Evolutionary conservation across 2,888 invertebrate genomes (phyloP).

Genomic region (Ophion obscuratus): DNA sequence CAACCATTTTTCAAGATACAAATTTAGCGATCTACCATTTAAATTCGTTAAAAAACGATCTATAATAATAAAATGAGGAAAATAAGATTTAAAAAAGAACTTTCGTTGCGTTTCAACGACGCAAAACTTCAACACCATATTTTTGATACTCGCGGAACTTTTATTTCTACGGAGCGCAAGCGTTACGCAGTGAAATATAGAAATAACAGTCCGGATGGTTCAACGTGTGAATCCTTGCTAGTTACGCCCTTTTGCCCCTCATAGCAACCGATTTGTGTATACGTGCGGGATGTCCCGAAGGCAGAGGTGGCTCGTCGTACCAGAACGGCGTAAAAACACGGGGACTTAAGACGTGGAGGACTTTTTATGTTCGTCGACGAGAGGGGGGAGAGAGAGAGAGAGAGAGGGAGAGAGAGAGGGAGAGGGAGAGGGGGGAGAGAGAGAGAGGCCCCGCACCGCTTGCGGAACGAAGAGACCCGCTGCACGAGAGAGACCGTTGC

Average conservation of each 20-base stretch:
- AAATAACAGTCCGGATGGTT: background rate
- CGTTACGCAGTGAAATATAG: no score
- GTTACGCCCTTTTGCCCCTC: background rate
- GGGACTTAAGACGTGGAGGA: constrained; percentile 26
- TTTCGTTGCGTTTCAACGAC: no score
- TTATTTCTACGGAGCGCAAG: no score
- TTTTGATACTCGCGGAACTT: no score
- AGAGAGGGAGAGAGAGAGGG: background rate
- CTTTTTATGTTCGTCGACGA: constrained; percentile 26
- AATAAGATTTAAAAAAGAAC: no score
- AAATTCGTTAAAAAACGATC: no score
- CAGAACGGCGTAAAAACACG: constrained; percentile 25
- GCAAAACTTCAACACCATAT: no score
- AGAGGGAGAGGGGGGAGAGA: background rate
- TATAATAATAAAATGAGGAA: no score
- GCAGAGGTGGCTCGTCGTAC: constrained; percentile 1
- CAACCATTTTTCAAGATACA: no score
- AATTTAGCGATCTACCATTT: no score
- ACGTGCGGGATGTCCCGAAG: constrained; percentile 31
- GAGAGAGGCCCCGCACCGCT: constrained; percentile 9
- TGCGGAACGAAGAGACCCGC: constrained; percentile 64
- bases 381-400: background rate
- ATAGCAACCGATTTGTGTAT: background rate
- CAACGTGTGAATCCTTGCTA: background rate
- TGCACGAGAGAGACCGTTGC: constrained; percentile 65